Evolutionary conservation across 2,113 vertebrate genomes (phyloP), one percentile per base, ranked within the genome.

Genomic region (Phyllopteryx taeniolatus): DNA sequence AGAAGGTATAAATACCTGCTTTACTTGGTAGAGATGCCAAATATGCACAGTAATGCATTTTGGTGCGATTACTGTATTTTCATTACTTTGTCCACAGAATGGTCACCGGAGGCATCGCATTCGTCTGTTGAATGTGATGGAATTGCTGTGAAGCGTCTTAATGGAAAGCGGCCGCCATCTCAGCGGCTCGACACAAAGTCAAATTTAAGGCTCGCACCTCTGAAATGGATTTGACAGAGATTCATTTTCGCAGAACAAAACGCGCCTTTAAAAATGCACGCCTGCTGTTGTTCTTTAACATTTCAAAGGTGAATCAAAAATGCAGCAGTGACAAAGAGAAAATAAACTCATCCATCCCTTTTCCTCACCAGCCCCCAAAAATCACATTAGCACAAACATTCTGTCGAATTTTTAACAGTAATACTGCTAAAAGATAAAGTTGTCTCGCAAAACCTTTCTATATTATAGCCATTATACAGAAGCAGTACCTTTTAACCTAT

Each of bases 211-310:
- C 74, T 68, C 76, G 70, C 66, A 73, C 71, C 78, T 85, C 67
- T 84, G 86, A 90, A 90, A 92, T 89, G 79, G 88, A 91, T 91
- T 86, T 86, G 87, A 86, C 84, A 79, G 76, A 68, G 73, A 78
- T 81, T 81, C 56, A 78, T 80, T 70, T 54, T 15, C 70, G 64
- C 57, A 70, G 51, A 86, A 77, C 70, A 84, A 85, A 59, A 87
- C 78, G 73, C 53, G 2, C 66, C 74, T 78, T 85, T 78, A 88
- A 83, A 88, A 90, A 89, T 88, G 74, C 83, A 85, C 76, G 73
- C 17, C 43, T 42, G 78, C 70, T 87, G 79, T 79, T 80, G 73
- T 75, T 83, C 19, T 39, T 83, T 86, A 57, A 68, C 69, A 71
- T 83, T 64, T 74, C 61, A 74, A 77, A 86, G 76, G 64, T 82